Base-by-base conservation (phyloP, 2,888 invertebrate genomes). In the Cabera pusaria region DNA sequence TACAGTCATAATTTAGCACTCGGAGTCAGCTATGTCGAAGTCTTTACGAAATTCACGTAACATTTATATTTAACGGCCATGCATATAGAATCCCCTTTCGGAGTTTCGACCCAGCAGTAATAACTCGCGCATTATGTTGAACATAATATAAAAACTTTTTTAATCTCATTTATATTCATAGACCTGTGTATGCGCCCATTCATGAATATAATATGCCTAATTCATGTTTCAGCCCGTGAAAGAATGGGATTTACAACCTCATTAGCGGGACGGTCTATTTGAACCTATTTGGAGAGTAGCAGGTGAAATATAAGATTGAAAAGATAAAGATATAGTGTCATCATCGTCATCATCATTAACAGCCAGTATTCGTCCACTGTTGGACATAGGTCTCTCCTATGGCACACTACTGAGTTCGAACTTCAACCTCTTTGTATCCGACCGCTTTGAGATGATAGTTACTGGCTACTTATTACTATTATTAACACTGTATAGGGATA, bases 91-190 rank as follows among this genome's bases (percentile, higher is more conserved):
- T 14, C 9, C 6, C 25, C 19, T 25, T 18, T n/a, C 32, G 25
- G 12, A 29, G 25, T 32, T 22, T 32, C 18, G 19, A 26, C 41
- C 35, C 26, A 14, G 12, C 31, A 36, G 23, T 48, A 29, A 37
- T 42, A 55, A 55, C 56, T 54, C 50, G 40, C 20, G 40, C 40
- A 46, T 51, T 44, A 54, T 40, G 43, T 50, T 44, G 41, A 50
- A 56, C 45, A 46, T 59, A 55, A 54, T 52, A 59, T 53, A 55
- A 62, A 67, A 72, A 72, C 59, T 69, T 72, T 73, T 71, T 60
- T 54, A 70, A 69, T 68, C 68, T 64, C 58, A 64, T 73, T 68
- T 71, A 65, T 66, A 72, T 73, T 69, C 73, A 73, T 72, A 53
- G 57, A 50, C 50, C 52, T 58, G 39, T 58, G 39, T 54, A 56